Conservation (phyloP, 2,888 invertebrate species). For the Lasius fuliginosus region DNA sequence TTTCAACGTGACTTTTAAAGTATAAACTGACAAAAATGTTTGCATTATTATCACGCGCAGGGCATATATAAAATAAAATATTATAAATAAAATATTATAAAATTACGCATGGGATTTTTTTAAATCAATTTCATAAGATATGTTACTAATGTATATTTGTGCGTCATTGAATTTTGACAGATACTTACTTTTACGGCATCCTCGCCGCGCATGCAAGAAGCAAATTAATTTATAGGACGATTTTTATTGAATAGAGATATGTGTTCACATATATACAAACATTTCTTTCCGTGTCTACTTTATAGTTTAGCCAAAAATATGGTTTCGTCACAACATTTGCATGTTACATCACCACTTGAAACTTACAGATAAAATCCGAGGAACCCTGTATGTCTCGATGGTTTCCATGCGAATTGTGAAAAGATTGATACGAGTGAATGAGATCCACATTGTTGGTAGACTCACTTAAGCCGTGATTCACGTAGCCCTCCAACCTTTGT, state of each 20-base stretch:
- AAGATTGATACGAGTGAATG: constrained; percentile 71
- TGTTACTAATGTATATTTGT: neutral
- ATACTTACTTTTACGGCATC: constrained; percentile 79
- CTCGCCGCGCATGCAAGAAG: constrained; percentile 67
- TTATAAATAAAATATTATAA: neutral
- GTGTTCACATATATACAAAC: neutral
- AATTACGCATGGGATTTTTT: neutral
- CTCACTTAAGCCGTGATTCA: constrained; percentile 80
- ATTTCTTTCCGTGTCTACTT: neutral
- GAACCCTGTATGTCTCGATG: constrained; percentile 88
- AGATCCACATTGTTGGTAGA: constrained; percentile 78
- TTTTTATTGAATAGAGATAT: neutral
- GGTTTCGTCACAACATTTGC: neutral
- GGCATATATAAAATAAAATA: neutral
- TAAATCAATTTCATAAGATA: neutral
- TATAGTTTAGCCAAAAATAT: neutral
- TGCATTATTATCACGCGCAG: neutral
- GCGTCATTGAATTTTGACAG: neutral
- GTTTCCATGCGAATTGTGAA: constrained; percentile 78
- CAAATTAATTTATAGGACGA: constrained; percentile 42
- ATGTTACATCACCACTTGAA: neutral
- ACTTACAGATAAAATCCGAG: constrained; percentile 88
- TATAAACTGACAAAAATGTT: neutral
- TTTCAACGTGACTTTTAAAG: neutral
- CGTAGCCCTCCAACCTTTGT: constrained; percentile 75